Base-by-base conservation (phyloP, 2,888 invertebrate genomes). In the Coecobrya sp. region DNA sequence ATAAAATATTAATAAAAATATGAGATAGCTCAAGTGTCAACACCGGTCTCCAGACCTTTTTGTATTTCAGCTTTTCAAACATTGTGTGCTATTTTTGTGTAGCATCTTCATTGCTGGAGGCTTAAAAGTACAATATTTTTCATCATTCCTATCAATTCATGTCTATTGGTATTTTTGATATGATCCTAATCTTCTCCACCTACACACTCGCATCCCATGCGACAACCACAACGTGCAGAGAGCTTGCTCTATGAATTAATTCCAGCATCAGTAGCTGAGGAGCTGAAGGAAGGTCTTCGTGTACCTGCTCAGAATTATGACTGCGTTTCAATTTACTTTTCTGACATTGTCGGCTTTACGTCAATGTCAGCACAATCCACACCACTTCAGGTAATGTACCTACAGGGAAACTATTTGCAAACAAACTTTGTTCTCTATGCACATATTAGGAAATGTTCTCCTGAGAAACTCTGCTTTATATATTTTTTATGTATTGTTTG, bases 241-340 rank as follows among this genome's bases (percentile, higher is more conserved):
- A 98, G 98, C 0, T 96, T 98, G 93, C 96, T 98, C 93, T 97
- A 98, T 95, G 98, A 98, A 96, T 98, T 99, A 98, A 96, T 99
- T 91, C 98, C 98, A 1, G 94, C 94, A 16, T 93, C 97, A 97
- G 98, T 99, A n/a, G 99, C 99, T 0, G 98, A 99, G 94, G 98
- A 99, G 95, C 96, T 99, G 94, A 99, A 98, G 96, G 97, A 97
- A 93, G 99, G 99, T 0, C 97, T 98, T 94, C 96, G 97, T 0
- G 98, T 98, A 0, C 97, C 97, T 95, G 98, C 98, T 0, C 98
- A 98, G 96, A 97, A 97, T 94, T 98, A 97, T 95, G 97, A 98
- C 94, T 97, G 97, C 94, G 98, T 98, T 10, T 98, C 98, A 0
- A 97, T 98, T 93, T 97, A 98, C 95, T 98, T 98, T 95, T 98